Evolutionary conservation across 2,888 invertebrate species (phyloP), one percentile per base, ranked within the genome.

Genomic region (Ochropleura plecta): DNA sequence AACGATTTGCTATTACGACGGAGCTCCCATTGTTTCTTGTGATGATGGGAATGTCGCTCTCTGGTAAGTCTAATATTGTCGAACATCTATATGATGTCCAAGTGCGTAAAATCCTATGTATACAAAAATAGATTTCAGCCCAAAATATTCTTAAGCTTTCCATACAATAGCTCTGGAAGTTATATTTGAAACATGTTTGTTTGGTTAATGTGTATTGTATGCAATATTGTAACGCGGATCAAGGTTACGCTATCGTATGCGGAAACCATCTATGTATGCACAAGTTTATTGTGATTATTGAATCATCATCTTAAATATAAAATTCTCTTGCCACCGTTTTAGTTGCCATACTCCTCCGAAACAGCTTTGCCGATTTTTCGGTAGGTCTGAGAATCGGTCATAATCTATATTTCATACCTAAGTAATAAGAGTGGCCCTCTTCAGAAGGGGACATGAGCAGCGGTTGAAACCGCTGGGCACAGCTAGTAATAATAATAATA

Each of bases 21-120:
- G 96, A 96, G 88, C 88, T 96, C 62, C 95, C 96, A 76, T 84
- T 96, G 82, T 96, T 96, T 90, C 79, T 95, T 59, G 91, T 91
- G 14, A 93, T 96, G 90, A 81, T 95, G 83, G 92, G 93, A 30
- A 79, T 94, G 46, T 89, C 95, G 10, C 88, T 96, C 46, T 92
- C 94, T 82, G 94, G 96, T 96, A 92, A 89, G 82, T 82, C 40
- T 78, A 16, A 5, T 55, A 51, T 4, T 77, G 51, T 46, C 4
- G 53, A 40, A 46, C 12, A 40, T 59, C 30, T 82, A 64, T 82
- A 49, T 63, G 14, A 7, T 42, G 0, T 14, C 30, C 10, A 30
- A 51, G 18, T 40, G n/a, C 12, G 16, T 76, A 46, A 51, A 66
- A 44, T 7, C 3, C 0, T 9, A 20, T 44, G 16, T 48, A 9